Percentiles rank a stretch among this genome's conserved stretches.
These are phyloP conservation scores for Spondyliosoma cantharus DNA, from an alignment of 2,797 vertebrate species.

Conservation along the genomic window DNA sequence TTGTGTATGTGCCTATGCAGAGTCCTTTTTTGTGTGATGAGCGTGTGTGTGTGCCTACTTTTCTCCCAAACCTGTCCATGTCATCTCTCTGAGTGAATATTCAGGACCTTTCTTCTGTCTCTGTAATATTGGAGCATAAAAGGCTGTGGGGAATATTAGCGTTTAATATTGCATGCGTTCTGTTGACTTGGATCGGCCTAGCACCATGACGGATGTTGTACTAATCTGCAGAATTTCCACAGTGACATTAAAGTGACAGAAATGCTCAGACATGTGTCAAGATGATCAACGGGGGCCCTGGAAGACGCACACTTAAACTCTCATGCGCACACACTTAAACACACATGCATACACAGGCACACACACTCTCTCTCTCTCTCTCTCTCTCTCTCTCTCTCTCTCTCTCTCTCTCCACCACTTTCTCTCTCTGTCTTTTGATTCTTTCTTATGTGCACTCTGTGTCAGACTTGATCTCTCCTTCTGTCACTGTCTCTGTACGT, in stretches of 20 bases:
- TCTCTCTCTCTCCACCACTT: conserved; percentile 24
- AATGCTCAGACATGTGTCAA: conserved; percentile 86
- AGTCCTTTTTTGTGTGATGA: conserved; percentile 36
- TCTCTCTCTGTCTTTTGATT: conserved; percentile 75
- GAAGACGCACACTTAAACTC: conserved; percentile 79
- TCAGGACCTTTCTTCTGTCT: conserved; percentile 81
- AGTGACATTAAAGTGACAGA: conserved; percentile 86
- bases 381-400: conserved; percentile 44
- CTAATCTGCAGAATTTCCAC: conserved; percentile 85
- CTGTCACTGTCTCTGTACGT: conserved; percentile 66
- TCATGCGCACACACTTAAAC: conserved; percentile 39
- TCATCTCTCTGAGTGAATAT: conserved; percentile 79
- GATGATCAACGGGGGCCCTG: conserved; percentile 81
- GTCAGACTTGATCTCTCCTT: conserved; percentile 76
- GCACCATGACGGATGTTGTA: conserved; percentile 82
- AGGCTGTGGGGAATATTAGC: conserved; percentile 82
- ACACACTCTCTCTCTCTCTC: conserved; percentile 28
- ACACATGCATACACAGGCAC: conserved; percentile 29
- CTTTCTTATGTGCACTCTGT: conserved; percentile 78
- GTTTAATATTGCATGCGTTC: conserved; percentile 87
- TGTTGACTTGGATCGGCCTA: conserved; percentile 81
- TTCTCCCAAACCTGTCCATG: conserved; percentile 67
- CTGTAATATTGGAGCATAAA: conserved; percentile 82
- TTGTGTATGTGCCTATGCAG: conserved; percentile 5
- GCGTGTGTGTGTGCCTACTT: conserved; percentile 43